Evolutionary conservation across 1,140 invertebrate species (phyloP), one percentile per base, ranked within the genome.

Genomic region (Bombyx mandarina): DNA sequence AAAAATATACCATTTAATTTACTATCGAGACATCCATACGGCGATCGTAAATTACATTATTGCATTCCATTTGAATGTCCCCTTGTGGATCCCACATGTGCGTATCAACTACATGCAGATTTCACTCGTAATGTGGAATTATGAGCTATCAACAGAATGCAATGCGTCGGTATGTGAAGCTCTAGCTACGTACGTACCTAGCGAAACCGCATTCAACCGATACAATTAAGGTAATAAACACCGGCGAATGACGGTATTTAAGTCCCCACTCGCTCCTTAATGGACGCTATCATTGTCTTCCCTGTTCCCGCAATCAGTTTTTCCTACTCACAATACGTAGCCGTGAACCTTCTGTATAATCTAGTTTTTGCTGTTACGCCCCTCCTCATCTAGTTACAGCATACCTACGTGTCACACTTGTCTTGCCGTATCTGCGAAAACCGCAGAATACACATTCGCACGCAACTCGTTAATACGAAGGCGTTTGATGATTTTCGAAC

Each of bases 171-270:
- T 63, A 74, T 75, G 70, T 67, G 60, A 66, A 45, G 54, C 51
- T 18, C 12, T 60, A 72, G 76, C 74, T 76, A 80, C 74, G 66
- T 71, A 78, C 65, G 47, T 54, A 51, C 61, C 65, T 62, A 79
- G 74, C 77, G 78, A 76, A 83, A 80, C 76, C 73, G 75, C 71
- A 75, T 73, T 73, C 61, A 66, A 69, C 67, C 71, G 77, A 73
- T 78, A 82, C 77, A 82, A 80, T 80, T 80, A 79, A 79, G 75
- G 71, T 76, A 74, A 76, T 79, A 79, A 75, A 73, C 66, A 66
- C 63, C 59, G 62, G 63, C 67, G 61, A 75, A 68, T 71, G 68
- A 59, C 71, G 67, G 73, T 77, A 77, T 54, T 54, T 71, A 68
- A 63, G 69, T 78, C 81, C 73, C 67, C 74, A 79, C 69, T 79